phyloP scores from a whole-genome alignment of 2,888 invertebrate species.

The Lasius platythorax region DNA sequence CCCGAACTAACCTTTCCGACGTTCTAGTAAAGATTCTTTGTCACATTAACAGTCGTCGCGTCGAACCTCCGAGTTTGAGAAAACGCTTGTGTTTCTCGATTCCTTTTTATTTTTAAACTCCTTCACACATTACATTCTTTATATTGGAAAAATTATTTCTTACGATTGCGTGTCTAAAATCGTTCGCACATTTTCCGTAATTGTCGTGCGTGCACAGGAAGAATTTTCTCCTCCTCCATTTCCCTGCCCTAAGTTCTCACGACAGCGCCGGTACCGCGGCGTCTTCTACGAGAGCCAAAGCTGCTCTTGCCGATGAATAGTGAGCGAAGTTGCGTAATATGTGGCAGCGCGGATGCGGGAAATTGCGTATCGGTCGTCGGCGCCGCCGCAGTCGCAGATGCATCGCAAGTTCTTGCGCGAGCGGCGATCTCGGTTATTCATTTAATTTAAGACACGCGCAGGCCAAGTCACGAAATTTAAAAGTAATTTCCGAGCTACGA shows the following conservation, averaged over 20 bases:
- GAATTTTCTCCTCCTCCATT: not conserved
- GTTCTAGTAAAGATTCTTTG: not conserved
- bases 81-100: not conserved
- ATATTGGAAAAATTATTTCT: not conserved
- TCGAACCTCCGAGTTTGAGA: not conserved
- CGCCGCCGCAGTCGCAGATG: constrained; percentile 44
- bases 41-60: not conserved
- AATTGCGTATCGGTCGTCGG: constrained; percentile 72
- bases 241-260: constrained; percentile 33
- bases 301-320: constrained; percentile 74
- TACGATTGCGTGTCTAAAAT: not conserved
- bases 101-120: not conserved
- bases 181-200: not conserved
- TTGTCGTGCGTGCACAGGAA: not conserved
- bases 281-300: constrained; percentile 45
- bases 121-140: too few relatives aligned
- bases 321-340: constrained; percentile 79
- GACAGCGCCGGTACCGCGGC: constrained; percentile 16
- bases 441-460: constrained; percentile 46
- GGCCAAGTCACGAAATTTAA: constrained; percentile 24
- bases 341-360: constrained; percentile 77
- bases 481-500: constrained; percentile 23
- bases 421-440: constrained; percentile 1
- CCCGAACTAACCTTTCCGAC: not conserved
- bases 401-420: constrained; percentile 29